Evolutionary conservation across 2,888 invertebrate genomes (phyloP).

Genomic region (Helicoverpa assulta): DNA sequence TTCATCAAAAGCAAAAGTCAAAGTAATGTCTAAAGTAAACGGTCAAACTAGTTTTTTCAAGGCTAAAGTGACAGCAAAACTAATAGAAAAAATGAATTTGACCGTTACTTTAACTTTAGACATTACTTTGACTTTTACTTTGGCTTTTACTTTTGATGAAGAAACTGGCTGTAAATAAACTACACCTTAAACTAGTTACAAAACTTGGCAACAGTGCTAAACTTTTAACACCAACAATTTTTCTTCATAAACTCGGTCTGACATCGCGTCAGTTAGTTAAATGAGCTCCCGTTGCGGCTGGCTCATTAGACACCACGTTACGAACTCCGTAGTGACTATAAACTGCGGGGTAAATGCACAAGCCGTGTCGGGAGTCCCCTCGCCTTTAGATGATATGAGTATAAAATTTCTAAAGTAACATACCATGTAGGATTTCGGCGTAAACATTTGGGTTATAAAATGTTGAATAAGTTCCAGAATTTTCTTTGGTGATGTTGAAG

Average conservation of each 20-base stretch:
- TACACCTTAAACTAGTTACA: conserved; percentile 13
- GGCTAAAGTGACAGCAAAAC: too few species aligned
- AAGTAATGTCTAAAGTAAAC: too few species aligned
- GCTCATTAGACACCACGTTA: conserved; percentile 46
- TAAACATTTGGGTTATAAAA: conserved; percentile 47
- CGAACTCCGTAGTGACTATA: conserved; percentile 23
- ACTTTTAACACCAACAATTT: conserved; percentile 44
- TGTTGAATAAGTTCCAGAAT: conserved; percentile 11
- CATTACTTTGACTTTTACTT: too few species aligned
- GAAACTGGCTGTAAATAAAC: too few species aligned
- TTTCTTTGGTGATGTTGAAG: conserved; percentile 16
- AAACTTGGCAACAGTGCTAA: conserved; percentile 7
- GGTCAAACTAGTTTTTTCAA: too few species aligned
- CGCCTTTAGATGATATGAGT: conserved; percentile 42
- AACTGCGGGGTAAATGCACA: conserved; percentile 53
- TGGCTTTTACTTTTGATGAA: too few species aligned
- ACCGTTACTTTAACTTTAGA: too few species aligned
- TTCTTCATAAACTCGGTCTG: conserved; percentile 45
- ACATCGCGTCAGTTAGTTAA: conserved; percentile 40
- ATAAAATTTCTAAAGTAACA: conserved; percentile 57
- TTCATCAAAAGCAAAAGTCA: too few species aligned
- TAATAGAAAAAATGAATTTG: too few species aligned
- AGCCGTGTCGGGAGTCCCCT: conserved; percentile 52
- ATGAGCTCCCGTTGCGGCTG: conserved; percentile 46
- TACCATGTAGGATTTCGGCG: conserved; percentile 47